These are phyloP conservation scores for Trisateles emortualis DNA, from an alignment of 2,888 invertebrate genomes.

Conservation along the genomic window DNA sequence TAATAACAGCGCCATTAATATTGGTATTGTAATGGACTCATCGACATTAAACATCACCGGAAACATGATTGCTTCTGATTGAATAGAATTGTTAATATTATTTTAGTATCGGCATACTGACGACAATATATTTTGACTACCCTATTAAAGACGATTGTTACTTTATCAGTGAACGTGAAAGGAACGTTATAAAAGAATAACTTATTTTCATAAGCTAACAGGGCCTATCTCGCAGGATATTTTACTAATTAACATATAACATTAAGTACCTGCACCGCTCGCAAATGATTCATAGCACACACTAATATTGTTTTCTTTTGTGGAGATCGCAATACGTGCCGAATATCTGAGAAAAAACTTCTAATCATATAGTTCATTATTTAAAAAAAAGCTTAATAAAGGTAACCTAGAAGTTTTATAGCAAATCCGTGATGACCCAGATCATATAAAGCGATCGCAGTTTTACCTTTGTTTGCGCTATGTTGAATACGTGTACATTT, in stretches of 20 bases:
- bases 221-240: too few species aligned
- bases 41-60: conserved; percentile 37
- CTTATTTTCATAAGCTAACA: too few species aligned
- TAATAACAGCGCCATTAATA: conserved; percentile 21
- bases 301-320: too few species aligned
- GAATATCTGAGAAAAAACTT: too few species aligned
- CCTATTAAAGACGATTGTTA: conserved; percentile 1
- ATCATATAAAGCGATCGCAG: conserved; percentile 43
- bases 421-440: conserved; percentile 39
- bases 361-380: neutral
- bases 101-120: conserved; percentile 28
- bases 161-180: neutral
- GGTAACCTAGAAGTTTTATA: conserved; percentile 14
- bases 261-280: too few species aligned
- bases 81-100: conserved; percentile 48
- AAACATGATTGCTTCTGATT: conserved; percentile 46
- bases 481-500: conserved; percentile 27
- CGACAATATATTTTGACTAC: neutral
- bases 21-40: conserved; percentile 48
- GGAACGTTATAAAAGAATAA: neutral
- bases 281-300: too few species aligned
- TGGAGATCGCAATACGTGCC: too few species aligned
- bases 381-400: conserved; percentile 27
- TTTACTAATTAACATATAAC: too few species aligned
- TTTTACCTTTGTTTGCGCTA: conserved; percentile 34